These are phyloP conservation scores for Oxyruncus cristatus DNA, from an alignment of 2,113 vertebrate species.

Conservation along the genomic window DNA sequence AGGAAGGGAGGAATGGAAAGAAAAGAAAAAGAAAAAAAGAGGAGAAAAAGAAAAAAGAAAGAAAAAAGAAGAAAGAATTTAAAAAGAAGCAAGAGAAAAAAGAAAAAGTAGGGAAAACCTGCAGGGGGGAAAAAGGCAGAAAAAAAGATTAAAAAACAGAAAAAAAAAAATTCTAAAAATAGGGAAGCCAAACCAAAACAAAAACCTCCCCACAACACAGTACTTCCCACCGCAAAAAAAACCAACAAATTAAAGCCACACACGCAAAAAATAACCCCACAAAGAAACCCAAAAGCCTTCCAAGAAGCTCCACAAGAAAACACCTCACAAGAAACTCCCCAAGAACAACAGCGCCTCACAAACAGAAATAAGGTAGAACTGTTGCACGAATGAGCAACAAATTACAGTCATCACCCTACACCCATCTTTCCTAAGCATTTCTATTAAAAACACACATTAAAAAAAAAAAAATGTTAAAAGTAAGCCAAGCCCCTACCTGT, in stretches of 20 bases:
- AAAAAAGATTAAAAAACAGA: not conserved
- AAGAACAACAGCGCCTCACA: too few species aligned
- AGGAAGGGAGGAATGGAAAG: too few species aligned
- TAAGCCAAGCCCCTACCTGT: not conserved
- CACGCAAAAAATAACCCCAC: too few species aligned
- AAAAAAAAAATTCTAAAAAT: not conserved
- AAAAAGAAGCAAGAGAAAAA: too few species aligned
- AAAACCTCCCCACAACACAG: too few species aligned
- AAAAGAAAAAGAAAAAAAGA: too few species aligned
- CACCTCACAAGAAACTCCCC: not conserved
- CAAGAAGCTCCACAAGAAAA: not conserved
- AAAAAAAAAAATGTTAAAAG: accelerated
- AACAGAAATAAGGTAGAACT: accelerated
- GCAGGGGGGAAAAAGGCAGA: too few species aligned
- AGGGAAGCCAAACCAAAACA: not conserved
- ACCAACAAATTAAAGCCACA: not conserved
- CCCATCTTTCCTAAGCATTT: accelerated
- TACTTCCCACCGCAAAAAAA: not conserved
- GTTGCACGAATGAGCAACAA: accelerated
- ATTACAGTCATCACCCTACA: accelerated
- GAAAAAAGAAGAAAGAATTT: too few species aligned
- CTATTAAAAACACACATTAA: not conserved
- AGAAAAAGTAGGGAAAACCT: too few species aligned
- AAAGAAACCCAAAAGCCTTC: accelerated
- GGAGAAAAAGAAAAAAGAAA: too few species aligned